Percentiles rank a stretch among this genome's conserved stretches.
Conservation (phyloP, 1,140 invertebrate species). For the Agrilus planipennis region DNA sequence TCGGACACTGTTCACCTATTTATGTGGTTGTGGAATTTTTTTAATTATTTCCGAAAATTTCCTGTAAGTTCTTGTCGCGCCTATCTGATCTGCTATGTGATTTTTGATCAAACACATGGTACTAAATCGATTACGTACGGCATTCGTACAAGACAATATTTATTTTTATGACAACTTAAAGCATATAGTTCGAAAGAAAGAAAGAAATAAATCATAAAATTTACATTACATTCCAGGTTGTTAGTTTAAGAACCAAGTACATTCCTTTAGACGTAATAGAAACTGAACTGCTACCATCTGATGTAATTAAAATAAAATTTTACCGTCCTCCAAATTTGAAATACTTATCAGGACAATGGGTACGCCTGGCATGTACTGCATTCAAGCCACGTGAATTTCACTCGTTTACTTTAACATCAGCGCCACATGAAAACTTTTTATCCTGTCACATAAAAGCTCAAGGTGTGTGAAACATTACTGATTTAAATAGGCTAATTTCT, state of each 20-base stretch:
- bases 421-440: slow-evolving; percentile 94
- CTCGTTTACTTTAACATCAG: slow-evolving; percentile 95
- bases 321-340: slow-evolving; percentile 93
- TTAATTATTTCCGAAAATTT: too few species aligned
- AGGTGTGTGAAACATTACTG: slow-evolving; percentile 32
- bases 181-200: too few species aligned
- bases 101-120: too few species aligned
- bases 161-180: too few species aligned
- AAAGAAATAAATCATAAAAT: too few species aligned
- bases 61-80: too few species aligned
- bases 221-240: slow-evolving; percentile 58
- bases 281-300: slow-evolving; percentile 91
- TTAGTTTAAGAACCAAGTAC: slow-evolving; percentile 83
- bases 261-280: slow-evolving; percentile 91
- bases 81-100: too few species aligned
- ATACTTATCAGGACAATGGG: slow-evolving; percentile 84
- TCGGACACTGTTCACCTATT: too few species aligned
- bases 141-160: too few species aligned
- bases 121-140: too few species aligned
- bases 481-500: neutral
- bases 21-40: too few species aligned
- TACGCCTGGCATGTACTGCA: slow-evolving; percentile 84
- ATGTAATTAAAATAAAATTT: slow-evolving; percentile 86
- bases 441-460: slow-evolving; percentile 97
- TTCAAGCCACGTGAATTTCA: slow-evolving; percentile 92